These are phyloP conservation scores for Epinotia nisella DNA, from an alignment of 2,888 invertebrate species.

Conservation along the genomic window DNA sequence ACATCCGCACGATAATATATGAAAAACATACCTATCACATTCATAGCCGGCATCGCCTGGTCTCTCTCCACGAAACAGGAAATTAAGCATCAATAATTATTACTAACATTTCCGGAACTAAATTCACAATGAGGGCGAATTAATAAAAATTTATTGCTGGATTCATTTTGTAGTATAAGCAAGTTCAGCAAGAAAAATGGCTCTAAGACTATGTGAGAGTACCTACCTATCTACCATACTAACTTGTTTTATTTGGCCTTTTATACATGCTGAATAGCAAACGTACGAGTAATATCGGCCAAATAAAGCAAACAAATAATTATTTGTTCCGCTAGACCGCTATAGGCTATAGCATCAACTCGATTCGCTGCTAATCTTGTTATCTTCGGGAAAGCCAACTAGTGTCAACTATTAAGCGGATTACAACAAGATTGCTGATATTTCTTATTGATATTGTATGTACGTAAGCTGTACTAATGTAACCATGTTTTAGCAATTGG, in stretches of 20 bases:
- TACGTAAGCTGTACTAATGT: constrained; percentile 26
- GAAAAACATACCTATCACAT: too few species aligned
- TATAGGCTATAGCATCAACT: constrained; percentile 9
- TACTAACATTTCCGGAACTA: not conserved
- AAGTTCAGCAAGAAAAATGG: not conserved
- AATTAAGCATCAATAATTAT: not conserved
- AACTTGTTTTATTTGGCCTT: not conserved
- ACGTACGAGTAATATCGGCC: too few species aligned
- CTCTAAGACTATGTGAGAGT: not conserved
- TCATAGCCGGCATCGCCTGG: too few species aligned
- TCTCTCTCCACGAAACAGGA: too few species aligned
- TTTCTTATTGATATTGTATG: constrained; percentile 37
- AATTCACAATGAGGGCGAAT: not conserved
- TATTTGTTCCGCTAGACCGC: constrained; percentile 8
- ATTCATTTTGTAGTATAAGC: not conserved
- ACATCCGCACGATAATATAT: too few species aligned
- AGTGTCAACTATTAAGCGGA: constrained; percentile 41
- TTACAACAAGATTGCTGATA: constrained; percentile 29
- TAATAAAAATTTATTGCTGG: not conserved
- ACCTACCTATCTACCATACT: not conserved
- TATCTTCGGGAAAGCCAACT: constrained; percentile 36
- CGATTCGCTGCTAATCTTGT: constrained; percentile 33
- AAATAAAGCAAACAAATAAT: constrained; percentile 10
- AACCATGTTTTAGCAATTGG: not conserved
- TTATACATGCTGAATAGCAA: not conserved